Evolutionary conservation across 2,888 invertebrate genomes (phyloP).

Genomic region (Eumerus sabulonum): DNA sequence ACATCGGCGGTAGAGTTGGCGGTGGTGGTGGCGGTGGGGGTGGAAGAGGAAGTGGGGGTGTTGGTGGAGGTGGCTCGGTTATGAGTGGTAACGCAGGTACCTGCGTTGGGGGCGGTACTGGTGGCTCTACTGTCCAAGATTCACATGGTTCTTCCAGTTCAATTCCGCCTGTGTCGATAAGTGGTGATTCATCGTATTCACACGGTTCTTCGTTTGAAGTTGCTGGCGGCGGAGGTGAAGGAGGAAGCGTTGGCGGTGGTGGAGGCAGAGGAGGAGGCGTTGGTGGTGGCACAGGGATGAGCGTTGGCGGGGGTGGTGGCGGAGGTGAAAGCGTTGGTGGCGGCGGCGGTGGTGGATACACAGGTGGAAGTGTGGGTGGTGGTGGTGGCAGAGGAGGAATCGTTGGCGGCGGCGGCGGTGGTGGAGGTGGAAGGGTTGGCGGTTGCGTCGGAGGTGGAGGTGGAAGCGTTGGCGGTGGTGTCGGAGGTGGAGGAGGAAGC

Average conservation of each 20-base stretch:
- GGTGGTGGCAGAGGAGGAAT: neutral
- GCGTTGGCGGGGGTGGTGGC: neutral
- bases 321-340: conserved; percentile 18
- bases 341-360: neutral
- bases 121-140: conserved; percentile 2
- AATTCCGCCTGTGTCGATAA: too few species aligned
- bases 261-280: neutral
- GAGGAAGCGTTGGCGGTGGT: neutral
- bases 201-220: neutral
- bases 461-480: neutral
- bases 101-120: neutral
- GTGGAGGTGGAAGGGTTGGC: neutral
- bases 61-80: neutral
- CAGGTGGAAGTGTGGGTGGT: neutral
- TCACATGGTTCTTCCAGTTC: too few species aligned
- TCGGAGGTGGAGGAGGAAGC: neutral
- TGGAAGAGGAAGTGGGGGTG: neutral
- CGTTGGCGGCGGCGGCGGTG: neutral
- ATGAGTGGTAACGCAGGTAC: neutral
- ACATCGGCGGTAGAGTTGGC: too few species aligned
- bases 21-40: neutral
- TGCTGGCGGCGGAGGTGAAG: neutral
- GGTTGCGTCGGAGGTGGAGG: neutral
- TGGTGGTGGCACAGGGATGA: neutral
- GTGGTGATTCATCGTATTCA: neutral